Conservation (phyloP, 1,140 invertebrate species). For the Drosophila pectinifera region DNA sequence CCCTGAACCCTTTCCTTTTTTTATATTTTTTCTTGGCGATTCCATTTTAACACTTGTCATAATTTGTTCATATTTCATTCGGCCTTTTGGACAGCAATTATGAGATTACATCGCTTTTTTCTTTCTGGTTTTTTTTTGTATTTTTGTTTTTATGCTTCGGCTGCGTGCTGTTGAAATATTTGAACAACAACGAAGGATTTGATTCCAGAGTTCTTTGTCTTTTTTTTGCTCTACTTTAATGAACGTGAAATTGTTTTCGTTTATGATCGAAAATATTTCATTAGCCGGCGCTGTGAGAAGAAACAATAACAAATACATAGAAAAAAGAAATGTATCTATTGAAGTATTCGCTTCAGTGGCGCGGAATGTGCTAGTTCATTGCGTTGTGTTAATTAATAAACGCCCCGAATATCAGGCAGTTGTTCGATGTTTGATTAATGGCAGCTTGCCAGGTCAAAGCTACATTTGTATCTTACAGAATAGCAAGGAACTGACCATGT, state of each 20-base stretch:
- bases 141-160: too few relatives aligned
- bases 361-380: slow-evolving; percentile 70
- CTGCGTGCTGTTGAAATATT: slow-evolving; percentile 28
- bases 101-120: slow-evolving; percentile 41
- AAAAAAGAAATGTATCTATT: slow-evolving; percentile 51
- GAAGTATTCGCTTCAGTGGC: slow-evolving; percentile 45
- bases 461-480: slow-evolving; percentile 29
- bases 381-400: slow-evolving; percentile 65
- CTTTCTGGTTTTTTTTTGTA: not conserved
- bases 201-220: slow-evolving; percentile 19
- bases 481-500: slow-evolving; percentile 20
- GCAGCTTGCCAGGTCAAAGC: slow-evolving; percentile 29
- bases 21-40: not conserved
- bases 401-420: slow-evolving; percentile 18
- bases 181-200: not conserved
- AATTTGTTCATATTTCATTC: slow-evolving; percentile 39
- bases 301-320: slow-evolving; percentile 18
- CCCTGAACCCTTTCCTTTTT: not conserved
- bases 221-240: slow-evolving; percentile 29
- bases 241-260: slow-evolving; percentile 75
- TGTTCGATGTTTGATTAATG: slow-evolving; percentile 65
- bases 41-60: slow-evolving; percentile 59
- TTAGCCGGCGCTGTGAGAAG: slow-evolving; percentile 36
- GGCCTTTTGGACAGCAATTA: slow-evolving; percentile 32
- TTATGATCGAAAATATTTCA: slow-evolving; percentile 63